These are phyloP conservation scores for Antechinus stuartii DNA, from an alignment of 2,113 vertebrate species.

Conservation along the genomic window DNA sequence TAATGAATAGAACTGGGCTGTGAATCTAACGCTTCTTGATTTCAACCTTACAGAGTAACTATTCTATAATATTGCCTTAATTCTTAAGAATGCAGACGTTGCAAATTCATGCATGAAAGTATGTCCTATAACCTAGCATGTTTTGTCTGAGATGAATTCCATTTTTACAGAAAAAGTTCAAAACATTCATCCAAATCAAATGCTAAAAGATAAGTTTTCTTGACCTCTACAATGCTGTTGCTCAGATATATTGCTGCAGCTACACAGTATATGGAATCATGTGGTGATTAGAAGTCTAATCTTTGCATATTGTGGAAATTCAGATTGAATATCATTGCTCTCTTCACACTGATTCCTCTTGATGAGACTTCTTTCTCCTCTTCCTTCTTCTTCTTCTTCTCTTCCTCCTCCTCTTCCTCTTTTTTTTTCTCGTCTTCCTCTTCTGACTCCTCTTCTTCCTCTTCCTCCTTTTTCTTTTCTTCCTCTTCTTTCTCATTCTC, in stretches of 20 bases:
- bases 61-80: slow-evolving; percentile 20
- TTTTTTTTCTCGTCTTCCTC: no score
- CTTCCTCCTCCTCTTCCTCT: slow-evolving; percentile 60
- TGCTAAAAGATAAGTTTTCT: not conserved
- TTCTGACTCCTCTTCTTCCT: slow-evolving; percentile 59
- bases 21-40: not conserved
- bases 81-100: slow-evolving; percentile 23
- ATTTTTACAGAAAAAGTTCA: slow-evolving; percentile 4
- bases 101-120: slow-evolving; percentile 48
- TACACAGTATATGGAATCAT: fast-evolving
- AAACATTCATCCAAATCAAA: not conserved
- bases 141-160: not conserved
- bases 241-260: not conserved
- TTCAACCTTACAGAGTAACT: not conserved
- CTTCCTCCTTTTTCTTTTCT: slow-evolving; percentile 56
- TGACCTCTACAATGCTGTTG: not conserved
- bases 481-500: slow-evolving; percentile 65
- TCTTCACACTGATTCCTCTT: slow-evolving; percentile 22
- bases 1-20: slow-evolving; percentile 16
- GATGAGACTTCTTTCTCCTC: slow-evolving; percentile 67
- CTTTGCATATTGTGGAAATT: not conserved
- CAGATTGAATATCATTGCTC: not conserved
- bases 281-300: not conserved
- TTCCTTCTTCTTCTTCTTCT: slow-evolving; percentile 8
- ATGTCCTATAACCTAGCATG: slow-evolving; percentile 8